phyloP scores from a whole-genome alignment of 2,113 vertebrate genomes.

The Sus scrofa region T2T-Sscrofa CM000818.6:63588501-63589000 shows the following conservation, averaged over 20 bases:
- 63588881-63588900: not conserved
- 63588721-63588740: not conserved
- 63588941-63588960: not conserved
- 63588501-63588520: not conserved
- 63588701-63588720: not conserved
- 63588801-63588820: not conserved
- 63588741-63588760: not conserved
- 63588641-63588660: not conserved
- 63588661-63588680: not conserved
- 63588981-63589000: not conserved
- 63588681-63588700: not conserved
- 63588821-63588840: no score
- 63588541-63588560: not conserved
- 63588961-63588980: slow-evolving; percentile 6
- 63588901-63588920: not conserved
- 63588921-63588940: not conserved
- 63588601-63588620: not conserved
- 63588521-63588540: not conserved
- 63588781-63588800: not conserved
- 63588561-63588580: not conserved
- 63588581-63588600: not conserved
- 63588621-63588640: not conserved
- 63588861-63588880: not conserved
- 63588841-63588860: not conserved
- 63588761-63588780: not conserved